phyloP scores from a whole-genome alignment of 2,113 vertebrate genomes.

The Triplophysa tibetana region DNA sequence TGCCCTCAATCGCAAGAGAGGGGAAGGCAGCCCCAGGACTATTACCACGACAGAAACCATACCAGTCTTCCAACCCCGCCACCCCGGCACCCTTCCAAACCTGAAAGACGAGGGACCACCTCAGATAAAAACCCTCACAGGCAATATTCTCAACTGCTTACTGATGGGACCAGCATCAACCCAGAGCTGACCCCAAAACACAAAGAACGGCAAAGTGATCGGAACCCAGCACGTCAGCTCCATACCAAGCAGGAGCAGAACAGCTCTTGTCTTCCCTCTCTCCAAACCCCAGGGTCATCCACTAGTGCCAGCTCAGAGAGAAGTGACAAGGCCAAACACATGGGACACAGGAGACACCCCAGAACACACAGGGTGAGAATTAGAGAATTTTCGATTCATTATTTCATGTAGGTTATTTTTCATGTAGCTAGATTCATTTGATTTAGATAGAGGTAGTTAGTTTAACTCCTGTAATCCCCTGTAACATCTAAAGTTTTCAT shows the following conservation, averaged over 20 bases:
- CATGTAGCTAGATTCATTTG: too few relatives aligned
- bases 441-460: too few relatives aligned
- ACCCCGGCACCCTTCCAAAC: slow-evolving; percentile 4
- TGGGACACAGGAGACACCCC: slow-evolving; percentile 34
- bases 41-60: not conserved
- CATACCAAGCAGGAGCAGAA: slow-evolving; percentile 38
- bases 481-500: too few relatives aligned
- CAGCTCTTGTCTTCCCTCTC: slow-evolving; percentile 42
- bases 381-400: too few relatives aligned
- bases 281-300: slow-evolving; percentile 54
- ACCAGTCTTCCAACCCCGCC: not conserved
- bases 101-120: slow-evolving; percentile 50
- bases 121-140: slow-evolving; percentile 50
- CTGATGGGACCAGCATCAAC: slow-evolving; percentile 67
- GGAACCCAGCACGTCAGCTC: slow-evolving; percentile 17
- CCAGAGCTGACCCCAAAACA: slow-evolving; percentile 60
- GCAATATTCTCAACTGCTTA: slow-evolving; percentile 52
- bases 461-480: too few relatives aligned
- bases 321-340: slow-evolving; percentile 51
- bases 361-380: slow-evolving; percentile 60
- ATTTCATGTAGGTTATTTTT: too few relatives aligned
- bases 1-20: slow-evolving; percentile 6
- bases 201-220: slow-evolving; percentile 43
- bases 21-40: slow-evolving; percentile 16
- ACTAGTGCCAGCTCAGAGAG: slow-evolving; percentile 63